Base-by-base conservation (phyloP, 1,140 invertebrate genomes). In the Teleopsis dalmanni region DNA sequence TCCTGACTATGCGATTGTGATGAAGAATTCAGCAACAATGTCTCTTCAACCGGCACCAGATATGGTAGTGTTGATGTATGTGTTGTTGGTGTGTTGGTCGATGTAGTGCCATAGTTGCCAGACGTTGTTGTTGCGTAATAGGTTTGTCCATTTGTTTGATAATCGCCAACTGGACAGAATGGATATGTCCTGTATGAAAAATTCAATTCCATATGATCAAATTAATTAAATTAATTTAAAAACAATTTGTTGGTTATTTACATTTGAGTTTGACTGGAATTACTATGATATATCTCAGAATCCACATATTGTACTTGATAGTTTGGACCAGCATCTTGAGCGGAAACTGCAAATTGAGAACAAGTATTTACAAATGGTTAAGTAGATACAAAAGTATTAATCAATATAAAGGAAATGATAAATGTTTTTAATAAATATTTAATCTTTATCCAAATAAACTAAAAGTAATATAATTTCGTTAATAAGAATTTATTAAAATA, bases 81-180 rank as follows among this genome's bases (percentile, higher is more conserved):
- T 79, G 73, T 52, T 22, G 56, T 56, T 3, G 54, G 23, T 11
- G 62, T 57, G 7, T 58, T 82, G 81, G 6, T 80, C 73, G 55
- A 72, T 73, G 54, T 72, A 59, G 58, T 75, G 59, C 43, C 73
- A 62, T 56, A 75, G 63, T 72, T 81, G 66, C 73, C 79, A 14
- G 62, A 52, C 55, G 71, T 70, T 9, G 76, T 75, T 16, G 79
- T 75, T 21, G 76, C 75, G 55, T 79, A 74, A 40, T 70, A 71
- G 14, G 63, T 60, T 57, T 68, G 68, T 14, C 48, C 77, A 73
- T 52, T 75, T 65, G 48, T 74, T 53, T 78, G 81, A 52, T 81
- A 77, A 66, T 84, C 83, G 7, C 83, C 84, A 50, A 90, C 87
- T 47, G 85, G 85, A 65, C 90, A 91, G 29, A 91, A 86, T 50